Evolutionary conservation across 1,140 invertebrate genomes (phyloP).

Genomic region (Zaprionus kolodkinae): DNA sequence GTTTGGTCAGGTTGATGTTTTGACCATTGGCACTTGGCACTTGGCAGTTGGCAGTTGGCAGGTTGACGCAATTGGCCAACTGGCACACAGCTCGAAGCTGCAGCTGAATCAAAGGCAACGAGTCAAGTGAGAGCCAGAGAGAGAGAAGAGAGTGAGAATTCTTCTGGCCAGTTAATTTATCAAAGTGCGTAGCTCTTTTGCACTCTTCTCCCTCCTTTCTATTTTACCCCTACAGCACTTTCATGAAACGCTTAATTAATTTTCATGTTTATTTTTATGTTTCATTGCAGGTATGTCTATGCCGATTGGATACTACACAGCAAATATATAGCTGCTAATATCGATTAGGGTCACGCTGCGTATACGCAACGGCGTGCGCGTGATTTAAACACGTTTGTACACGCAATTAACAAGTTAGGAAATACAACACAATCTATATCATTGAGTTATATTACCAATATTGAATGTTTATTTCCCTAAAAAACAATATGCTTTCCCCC

Average conservation of each 20-base stretch:
- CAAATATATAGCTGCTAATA: constrained; percentile 44
- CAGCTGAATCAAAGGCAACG: constrained; percentile 44
- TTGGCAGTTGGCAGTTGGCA: constrained; percentile 33
- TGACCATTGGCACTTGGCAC: constrained; percentile 15
- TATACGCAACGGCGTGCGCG: constrained; percentile 36
- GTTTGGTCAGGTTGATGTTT: constrained; percentile 8
- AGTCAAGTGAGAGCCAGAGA: background rate
- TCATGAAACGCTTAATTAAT: constrained; percentile 56
- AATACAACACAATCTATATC: constrained; percentile 1
- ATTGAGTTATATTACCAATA: background rate
- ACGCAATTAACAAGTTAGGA: background rate
- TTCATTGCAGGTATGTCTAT: constrained; percentile 60
- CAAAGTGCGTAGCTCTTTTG: constrained; percentile 61
- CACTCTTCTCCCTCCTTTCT: background rate
- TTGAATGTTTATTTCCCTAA: background rate
- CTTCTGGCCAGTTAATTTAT: constrained; percentile 63
- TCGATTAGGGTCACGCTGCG: constrained; percentile 68
- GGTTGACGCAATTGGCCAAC: constrained; percentile 54
- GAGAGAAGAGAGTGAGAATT: constrained; percentile 33
- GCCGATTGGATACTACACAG: constrained; percentile 26
- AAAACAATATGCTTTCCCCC: background rate
- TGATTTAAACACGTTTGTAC: constrained; percentile 27
- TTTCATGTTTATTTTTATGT: constrained; percentile 40
- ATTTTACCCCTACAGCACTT: background rate
- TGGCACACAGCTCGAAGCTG: constrained; percentile 32